phyloP scores from a whole-genome alignment of 2,113 vertebrate species.

The Callospermophilus lateralis region DNA sequence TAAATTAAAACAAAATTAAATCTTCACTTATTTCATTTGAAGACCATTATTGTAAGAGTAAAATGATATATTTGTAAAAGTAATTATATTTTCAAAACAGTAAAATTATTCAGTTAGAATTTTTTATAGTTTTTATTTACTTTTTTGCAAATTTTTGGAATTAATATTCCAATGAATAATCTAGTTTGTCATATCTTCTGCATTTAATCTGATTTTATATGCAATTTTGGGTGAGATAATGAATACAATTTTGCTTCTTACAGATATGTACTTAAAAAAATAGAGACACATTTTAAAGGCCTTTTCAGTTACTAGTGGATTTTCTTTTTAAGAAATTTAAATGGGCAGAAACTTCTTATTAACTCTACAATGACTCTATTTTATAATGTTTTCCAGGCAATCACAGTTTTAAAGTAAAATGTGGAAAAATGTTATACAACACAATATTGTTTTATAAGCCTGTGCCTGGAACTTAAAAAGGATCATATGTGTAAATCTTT shows the following conservation, averaged over 20 bases:
- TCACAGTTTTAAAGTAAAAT: constrained; percentile 37
- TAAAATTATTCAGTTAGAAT: background rate
- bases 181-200: background rate
- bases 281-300: background rate
- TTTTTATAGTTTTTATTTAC: background rate
- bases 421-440: constrained; percentile 39
- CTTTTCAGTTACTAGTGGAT: background rate
- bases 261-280: background rate
- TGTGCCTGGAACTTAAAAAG: constrained; percentile 43
- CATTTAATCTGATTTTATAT: background rate
- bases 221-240: background rate
- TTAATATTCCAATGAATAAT: background rate
- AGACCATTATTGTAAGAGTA: background rate
- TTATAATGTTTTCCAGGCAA: constrained; percentile 47
- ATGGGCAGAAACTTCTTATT: background rate
- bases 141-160: background rate
- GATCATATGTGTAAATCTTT: constrained; percentile 30
- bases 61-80: background rate
- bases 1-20: background rate
- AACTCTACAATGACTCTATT: background rate
- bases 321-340: constrained; percentile 41
- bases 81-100: background rate
- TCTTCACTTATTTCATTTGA: no score
- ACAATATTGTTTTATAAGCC: constrained; percentile 58
- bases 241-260: background rate